Conservation (phyloP, 2,888 invertebrate genomes). For the Lissocephala sabroskyi region DNA sequence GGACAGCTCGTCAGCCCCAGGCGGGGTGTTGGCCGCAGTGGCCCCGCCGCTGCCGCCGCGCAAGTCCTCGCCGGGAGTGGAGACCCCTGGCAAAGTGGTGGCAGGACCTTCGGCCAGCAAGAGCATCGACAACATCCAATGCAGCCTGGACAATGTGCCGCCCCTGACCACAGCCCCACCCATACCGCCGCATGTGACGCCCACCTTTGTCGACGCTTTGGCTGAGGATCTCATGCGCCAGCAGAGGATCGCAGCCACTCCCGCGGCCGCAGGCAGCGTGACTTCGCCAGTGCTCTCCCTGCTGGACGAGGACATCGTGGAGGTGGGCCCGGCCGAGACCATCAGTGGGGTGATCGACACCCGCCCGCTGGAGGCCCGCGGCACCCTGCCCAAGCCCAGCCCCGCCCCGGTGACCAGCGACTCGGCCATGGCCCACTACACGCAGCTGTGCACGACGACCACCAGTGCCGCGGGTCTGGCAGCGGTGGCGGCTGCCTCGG, state of each 20-base stretch:
- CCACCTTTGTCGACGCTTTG: constrained; percentile 58
- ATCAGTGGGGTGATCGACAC: constrained; percentile 82
- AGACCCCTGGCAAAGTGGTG: constrained; percentile 51
- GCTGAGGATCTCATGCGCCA: constrained; percentile 66
- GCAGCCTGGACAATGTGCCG: constrained; percentile 57
- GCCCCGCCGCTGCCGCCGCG: constrained; percentile 76
- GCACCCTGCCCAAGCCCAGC: constrained; percentile 40
- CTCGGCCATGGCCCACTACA: constrained; percentile 49
- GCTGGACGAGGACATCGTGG: constrained; percentile 74
- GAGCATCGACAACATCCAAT: constrained; percentile 68
- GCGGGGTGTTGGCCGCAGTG: constrained; percentile 70
- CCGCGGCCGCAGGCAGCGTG: constrained; percentile 7
- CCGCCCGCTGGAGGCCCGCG: constrained; percentile 70
- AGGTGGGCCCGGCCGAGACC: constrained; percentile 82
- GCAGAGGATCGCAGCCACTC: constrained; percentile 51
- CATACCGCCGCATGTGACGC: constrained; percentile 68
- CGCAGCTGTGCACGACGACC: constrained; percentile 56
- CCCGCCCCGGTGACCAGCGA: constrained; percentile 19
- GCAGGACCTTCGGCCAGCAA: constrained; percentile 40
- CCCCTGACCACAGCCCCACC: constrained; percentile 71
- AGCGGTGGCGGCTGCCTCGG: constrained; percentile 23
- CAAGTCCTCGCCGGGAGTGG: constrained; percentile 74
- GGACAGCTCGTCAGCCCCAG: constrained; percentile 24
- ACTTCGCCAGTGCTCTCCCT: constrained; percentile 51
- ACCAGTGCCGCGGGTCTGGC: constrained; percentile 46